These are phyloP conservation scores for Ridgeia piscesae DNA, from an alignment of 1,140 invertebrate genomes.

Conservation along the genomic window DNA sequence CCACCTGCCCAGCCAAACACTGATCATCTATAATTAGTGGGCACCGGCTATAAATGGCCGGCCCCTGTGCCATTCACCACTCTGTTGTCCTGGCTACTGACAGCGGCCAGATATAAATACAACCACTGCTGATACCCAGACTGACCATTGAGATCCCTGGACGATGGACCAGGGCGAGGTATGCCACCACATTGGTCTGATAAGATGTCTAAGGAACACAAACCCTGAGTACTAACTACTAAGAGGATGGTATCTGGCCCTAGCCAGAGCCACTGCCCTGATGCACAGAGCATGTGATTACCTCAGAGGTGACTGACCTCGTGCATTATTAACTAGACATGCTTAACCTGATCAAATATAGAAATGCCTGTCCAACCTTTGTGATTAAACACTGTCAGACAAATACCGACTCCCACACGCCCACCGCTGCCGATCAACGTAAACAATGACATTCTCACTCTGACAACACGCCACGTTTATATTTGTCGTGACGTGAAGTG, in stretches of 20 bases:
- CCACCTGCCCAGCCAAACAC: not conserved
- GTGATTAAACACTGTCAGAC: not conserved
- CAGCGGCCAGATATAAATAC: not conserved
- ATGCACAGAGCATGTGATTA: not conserved
- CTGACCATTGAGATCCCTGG: not conserved
- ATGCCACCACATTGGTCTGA: not conserved
- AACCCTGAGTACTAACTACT: not conserved
- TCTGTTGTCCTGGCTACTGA: not conserved
- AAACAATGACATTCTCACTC: not conserved
- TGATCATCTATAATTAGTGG: not conserved
- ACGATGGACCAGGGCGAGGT: not conserved
- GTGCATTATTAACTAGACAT: not conserved
- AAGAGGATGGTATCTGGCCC: not conserved
- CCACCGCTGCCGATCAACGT: not conserved
- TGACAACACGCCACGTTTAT: not conserved
- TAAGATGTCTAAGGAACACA: not conserved
- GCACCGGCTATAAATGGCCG: not conserved
- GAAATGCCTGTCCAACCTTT: not conserved
- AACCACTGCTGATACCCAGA: not conserved
- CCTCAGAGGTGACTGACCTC: not conserved
- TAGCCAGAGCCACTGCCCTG: not conserved
- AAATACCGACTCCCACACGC: not conserved
- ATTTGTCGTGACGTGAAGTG: not conserved
- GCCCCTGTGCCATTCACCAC: not conserved
- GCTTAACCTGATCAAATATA: not conserved